Evolutionary conservation across 2,888 invertebrate species (phyloP), one percentile per base, ranked within the genome.

Genomic region (Thecophora atra): DNA sequence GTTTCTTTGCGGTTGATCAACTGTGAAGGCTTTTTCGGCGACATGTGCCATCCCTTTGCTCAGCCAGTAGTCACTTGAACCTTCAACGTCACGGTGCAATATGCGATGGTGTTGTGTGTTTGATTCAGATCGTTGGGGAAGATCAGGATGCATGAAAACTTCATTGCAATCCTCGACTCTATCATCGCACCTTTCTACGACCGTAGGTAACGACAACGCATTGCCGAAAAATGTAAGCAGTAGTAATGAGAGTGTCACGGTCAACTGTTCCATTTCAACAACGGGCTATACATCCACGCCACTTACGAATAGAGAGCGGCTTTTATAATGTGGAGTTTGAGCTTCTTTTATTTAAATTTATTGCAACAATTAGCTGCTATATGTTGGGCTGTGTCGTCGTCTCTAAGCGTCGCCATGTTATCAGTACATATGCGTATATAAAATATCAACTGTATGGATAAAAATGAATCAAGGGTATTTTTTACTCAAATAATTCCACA

Each of bases 11-110:
- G 37, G 73, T 28, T 70, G 51, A 5, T 69, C 73, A 11, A 65
- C 72, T 0, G n/a, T 71, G 47, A 42, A 52, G 44, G 67, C 54
- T 47, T 69, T 70, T 13, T 72, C 62, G 30, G 72, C 72, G 30
- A 73, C 74, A 71, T 72, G 65, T 7, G 67, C 62, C 24, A 63
- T 42, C 56, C 76, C 73, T 62, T 69, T 44, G 37, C 73, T 56
- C n/a, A 77, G 52, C 78, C 78, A 78, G 69, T 74, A 78, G 11
- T 70, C 73, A 28, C 65, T 73, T 6, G 73, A 76, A 8, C 56
- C 52, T 52, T 77, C 76, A 1, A 37, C 73, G 37, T n/a, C 24
- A 0, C 19, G 4, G 3, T 17, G 47, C 11, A 47, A 47, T 8
- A 30, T 30, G 5, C 21, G 21, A 17, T 30, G 17, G 30, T 30